phyloP scores from a whole-genome alignment of 92 coral and sea anemone species.

The Blastomussa wellsi region DNA sequence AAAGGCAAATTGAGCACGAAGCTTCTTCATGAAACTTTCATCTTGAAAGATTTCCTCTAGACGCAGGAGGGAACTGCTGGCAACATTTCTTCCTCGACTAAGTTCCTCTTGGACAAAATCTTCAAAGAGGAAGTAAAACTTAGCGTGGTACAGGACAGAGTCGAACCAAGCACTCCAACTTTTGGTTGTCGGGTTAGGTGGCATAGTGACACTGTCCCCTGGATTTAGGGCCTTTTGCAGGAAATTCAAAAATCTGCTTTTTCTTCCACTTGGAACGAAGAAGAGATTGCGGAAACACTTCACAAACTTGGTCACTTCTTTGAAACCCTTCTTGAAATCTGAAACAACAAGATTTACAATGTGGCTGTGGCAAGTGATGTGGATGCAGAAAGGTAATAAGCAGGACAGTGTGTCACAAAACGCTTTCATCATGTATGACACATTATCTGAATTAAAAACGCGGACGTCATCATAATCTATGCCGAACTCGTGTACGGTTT shows the following conservation, averaged over 20 bases:
- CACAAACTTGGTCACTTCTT: conserved; percentile 62
- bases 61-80: conserved; percentile 38
- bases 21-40: conserved; percentile 44
- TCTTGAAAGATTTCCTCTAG: conserved; percentile 60
- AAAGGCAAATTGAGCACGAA: no score
- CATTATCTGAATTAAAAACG: conserved; percentile 73
- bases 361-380: conserved; percentile 64
- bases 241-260: conserved; percentile 57
- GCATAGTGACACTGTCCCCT: conserved; percentile 46
- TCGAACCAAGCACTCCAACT: conserved; percentile 56
- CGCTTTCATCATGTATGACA: conserved; percentile 71
- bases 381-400: conserved; percentile 56
- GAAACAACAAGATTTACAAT: conserved; percentile 65
- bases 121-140: conserved; percentile 25
- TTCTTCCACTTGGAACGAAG: conserved; percentile 63
- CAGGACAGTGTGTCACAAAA: conserved; percentile 49
- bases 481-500: conserved; percentile 57
- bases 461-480: conserved; percentile 64
- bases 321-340: conserved; percentile 57
- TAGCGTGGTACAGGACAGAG: conserved; percentile 49
- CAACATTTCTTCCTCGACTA: conserved; percentile 10
- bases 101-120: conserved; percentile 47
- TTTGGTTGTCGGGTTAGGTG: conserved; percentile 67
- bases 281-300: conserved; percentile 64
- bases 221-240: conserved; percentile 31